Evolutionary conservation across 2,113 vertebrate genomes (phyloP).

Genomic region (Clinocottus analis): DNA sequence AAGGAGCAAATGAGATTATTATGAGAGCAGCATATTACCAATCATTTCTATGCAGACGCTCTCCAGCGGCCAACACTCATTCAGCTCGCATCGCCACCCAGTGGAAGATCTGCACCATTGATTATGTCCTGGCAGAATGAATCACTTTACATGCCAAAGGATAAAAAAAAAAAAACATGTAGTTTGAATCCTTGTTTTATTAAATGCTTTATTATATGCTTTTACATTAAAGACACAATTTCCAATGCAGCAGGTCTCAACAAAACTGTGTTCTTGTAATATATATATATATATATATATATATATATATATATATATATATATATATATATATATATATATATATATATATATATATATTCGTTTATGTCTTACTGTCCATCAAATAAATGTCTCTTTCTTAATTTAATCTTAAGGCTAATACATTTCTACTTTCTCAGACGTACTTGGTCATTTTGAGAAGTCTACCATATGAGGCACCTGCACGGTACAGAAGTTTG

Average conservation of each 20-base stretch:
- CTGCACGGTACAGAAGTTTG: not conserved
- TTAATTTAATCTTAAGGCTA: not conserved
- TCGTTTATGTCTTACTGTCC: not conserved
- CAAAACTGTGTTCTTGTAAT: not conserved
- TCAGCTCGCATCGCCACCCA: slow-evolving; percentile 42
- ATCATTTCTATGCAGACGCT: not conserved
- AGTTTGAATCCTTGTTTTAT: slow-evolving; percentile 24
- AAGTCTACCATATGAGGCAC: not conserved
- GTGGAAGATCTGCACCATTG: slow-evolving; percentile 26
- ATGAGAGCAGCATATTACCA: not conserved
- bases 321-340: not conserved
- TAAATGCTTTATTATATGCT: slow-evolving; percentile 33
- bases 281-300: not conserved
- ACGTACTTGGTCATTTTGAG: not conserved
- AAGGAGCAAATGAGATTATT: not conserved
- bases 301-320: not conserved
- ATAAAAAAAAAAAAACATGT: not conserved
- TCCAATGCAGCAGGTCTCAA: slow-evolving; percentile 12
- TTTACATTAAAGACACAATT: slow-evolving; percentile 62
- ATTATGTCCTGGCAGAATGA: not conserved
- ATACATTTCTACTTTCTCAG: not conserved
- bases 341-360: no score
- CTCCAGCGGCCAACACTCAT: not conserved
- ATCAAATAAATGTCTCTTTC: not conserved
- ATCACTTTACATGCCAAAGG: slow-evolving; percentile 14